Percentiles rank a stretch among this genome's conserved stretches.
These are phyloP conservation scores for Siniperca knerii DNA, from an alignment of 2,113 vertebrate genomes.

Conservation along the genomic window DNA sequence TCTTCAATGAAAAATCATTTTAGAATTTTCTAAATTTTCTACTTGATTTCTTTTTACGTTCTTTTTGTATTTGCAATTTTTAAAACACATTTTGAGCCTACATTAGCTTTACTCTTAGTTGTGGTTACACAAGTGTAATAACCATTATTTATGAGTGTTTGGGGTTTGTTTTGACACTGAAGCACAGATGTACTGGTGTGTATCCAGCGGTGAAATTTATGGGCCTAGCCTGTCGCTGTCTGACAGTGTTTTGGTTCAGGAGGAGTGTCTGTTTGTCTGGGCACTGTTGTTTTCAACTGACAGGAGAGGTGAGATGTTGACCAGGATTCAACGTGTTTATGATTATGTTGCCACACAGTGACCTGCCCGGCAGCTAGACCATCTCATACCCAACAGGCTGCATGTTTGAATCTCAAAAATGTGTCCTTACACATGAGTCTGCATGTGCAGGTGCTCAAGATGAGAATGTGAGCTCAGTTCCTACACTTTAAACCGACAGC, in stretches of 20 bases:
- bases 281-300: conserved; percentile 33
- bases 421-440: background rate
- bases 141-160: conserved; percentile 49
- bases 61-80: background rate
- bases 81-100: background rate
- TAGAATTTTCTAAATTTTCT: background rate
- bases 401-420: background rate
- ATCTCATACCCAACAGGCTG: background rate
- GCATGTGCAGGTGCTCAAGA: background rate
- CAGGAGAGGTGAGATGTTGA: conserved; percentile 17
- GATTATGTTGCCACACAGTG: conserved; percentile 9
- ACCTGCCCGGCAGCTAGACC: background rate
- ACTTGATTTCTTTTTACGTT: background rate
- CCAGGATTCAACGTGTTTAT: conserved; percentile 15
- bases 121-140: conserved; percentile 38
- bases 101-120: conserved; percentile 12
- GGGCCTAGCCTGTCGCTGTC: conserved; percentile 32
- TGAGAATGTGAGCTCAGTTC: background rate
- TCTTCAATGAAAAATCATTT: background rate
- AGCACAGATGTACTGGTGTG: conserved; percentile 54
- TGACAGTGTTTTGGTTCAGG: conserved; percentile 39
- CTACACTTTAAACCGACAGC: background rate
- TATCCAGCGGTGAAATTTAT: conserved; percentile 63
- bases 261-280: conserved; percentile 29
- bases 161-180: conserved; percentile 60